Percentiles rank a stretch among this genome's conserved stretches.
Conservation (phyloP, 2,888 invertebrate genomes). For the Diarsia mendica region DNA sequence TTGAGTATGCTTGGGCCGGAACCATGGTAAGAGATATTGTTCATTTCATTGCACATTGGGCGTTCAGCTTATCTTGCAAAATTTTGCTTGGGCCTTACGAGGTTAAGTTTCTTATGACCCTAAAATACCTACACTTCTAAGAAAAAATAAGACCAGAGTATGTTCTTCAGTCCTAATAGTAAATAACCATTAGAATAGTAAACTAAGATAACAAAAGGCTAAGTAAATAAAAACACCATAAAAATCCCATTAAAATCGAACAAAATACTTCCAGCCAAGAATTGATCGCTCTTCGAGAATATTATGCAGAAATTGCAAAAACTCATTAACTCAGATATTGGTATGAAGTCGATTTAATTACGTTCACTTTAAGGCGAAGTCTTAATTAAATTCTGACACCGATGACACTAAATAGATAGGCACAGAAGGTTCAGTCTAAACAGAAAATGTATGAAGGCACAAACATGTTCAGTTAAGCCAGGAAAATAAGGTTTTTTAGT, state of each 20-base stretch:
- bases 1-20: too few relatives aligned
- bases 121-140: background rate
- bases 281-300: constrained; percentile 23
- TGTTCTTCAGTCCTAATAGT: background rate
- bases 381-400: constrained; percentile 79
- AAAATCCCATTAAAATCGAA: constrained; percentile 7
- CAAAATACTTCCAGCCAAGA: constrained; percentile 24
- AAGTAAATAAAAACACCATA: background rate
- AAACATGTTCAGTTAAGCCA: background rate
- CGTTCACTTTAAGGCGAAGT: constrained; percentile 34
- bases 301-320: constrained; percentile 56
- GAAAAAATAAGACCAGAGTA: background rate
- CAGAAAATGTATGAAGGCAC: too few relatives aligned
- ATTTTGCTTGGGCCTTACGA: too few relatives aligned
- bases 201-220: background rate
- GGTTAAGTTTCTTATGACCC: background rate
- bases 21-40: too few relatives aligned
- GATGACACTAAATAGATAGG: background rate
- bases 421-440: constrained; percentile 1
- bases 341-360: constrained; percentile 51
- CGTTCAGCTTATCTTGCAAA: too few relatives aligned
- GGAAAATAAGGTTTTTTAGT: too few relatives aligned
- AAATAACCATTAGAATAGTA: background rate
- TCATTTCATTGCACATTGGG: too few relatives aligned
- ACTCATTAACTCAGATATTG: constrained; percentile 44